Evolutionary conservation across 37 sponge, comb jelly and placozoan species (phyloP).

Genomic region (Diacarnus erythraeanus): DNA sequence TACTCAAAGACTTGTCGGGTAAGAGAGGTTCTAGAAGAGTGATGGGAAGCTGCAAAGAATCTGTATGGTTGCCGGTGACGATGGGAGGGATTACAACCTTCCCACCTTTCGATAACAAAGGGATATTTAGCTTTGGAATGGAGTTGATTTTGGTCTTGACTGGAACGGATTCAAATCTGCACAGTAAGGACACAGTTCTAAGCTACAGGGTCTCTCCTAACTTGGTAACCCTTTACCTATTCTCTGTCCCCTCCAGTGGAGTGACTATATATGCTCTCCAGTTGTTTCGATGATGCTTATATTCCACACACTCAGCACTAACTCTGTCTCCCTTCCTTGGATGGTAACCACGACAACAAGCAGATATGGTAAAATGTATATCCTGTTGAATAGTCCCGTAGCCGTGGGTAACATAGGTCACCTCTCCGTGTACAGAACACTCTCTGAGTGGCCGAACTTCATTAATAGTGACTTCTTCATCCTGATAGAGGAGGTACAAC

Average conservation of each 20-base stretch:
- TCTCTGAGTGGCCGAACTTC: conserved; percentile 39
- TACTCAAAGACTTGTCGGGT: not conserved
- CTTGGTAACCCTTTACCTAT: too few species aligned
- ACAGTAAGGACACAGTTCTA: not conserved
- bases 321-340: conserved; percentile 46
- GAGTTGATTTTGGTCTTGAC: not conserved
- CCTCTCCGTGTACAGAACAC: not conserved
- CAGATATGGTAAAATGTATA: conserved; percentile 30
- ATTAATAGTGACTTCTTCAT: conserved; percentile 10
- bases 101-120: not conserved
- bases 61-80: too few species aligned
- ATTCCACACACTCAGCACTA: conserved; percentile 44
- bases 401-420: conserved; percentile 11
- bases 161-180: not conserved
- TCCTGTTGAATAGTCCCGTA: conserved; percentile 37
- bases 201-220: not conserved
- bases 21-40: too few species aligned
- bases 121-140: not conserved
- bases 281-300: conserved; percentile 19
- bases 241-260: not conserved
- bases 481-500: conserved; percentile 11
- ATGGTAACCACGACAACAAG: conserved; percentile 15
- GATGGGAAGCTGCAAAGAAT: too few species aligned
- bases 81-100: not conserved
- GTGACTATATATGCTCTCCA: conserved; percentile 45